phyloP scores from a whole-genome alignment of 2,113 vertebrate genomes.

The Malurus elegans region DNA sequence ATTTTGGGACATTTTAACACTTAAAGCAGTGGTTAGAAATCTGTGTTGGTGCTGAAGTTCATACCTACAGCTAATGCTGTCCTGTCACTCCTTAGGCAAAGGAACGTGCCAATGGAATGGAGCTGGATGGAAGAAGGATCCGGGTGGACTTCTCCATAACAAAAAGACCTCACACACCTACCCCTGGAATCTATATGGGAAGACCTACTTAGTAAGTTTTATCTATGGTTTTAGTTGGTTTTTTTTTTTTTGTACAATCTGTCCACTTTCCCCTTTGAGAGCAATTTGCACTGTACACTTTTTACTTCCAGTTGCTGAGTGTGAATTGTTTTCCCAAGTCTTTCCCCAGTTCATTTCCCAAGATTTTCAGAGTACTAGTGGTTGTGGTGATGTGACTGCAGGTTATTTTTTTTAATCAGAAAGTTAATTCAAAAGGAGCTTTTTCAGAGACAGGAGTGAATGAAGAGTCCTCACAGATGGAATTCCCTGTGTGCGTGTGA shows the following conservation, averaged over 20 bases:
- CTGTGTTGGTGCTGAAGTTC: neutral
- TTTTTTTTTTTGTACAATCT: neutral
- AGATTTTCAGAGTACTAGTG: neutral
- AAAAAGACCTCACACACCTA: constrained; percentile 93
- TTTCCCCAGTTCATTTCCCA: neutral
- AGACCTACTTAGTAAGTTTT: constrained; percentile 89
- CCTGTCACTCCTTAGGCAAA: constrained; percentile 79
- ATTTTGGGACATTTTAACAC: neutral
- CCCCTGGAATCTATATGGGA: constrained; percentile 97
- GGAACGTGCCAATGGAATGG: constrained; percentile 96
- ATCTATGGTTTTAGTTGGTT: neutral
- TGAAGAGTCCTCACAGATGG: neutral
- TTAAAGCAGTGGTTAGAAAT: neutral
- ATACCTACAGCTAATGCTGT: neutral
- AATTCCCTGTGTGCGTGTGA: neutral
- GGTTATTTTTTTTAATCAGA: neutral
- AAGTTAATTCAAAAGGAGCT: neutral
- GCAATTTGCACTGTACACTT: neutral
- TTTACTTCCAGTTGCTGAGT: neutral
- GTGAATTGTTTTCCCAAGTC: neutral
- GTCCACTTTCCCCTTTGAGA: neutral
- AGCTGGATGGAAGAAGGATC: constrained; percentile 93
- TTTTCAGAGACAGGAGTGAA: neutral
- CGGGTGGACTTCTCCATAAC: constrained; percentile 96
- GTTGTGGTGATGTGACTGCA: neutral